Percentiles rank a stretch among this genome's conserved stretches.
These are phyloP conservation scores for zebrafish (Danio rerio) DNA, from an alignment of 2,113 vertebrate species.

Conservation along the genomic window DNA sequence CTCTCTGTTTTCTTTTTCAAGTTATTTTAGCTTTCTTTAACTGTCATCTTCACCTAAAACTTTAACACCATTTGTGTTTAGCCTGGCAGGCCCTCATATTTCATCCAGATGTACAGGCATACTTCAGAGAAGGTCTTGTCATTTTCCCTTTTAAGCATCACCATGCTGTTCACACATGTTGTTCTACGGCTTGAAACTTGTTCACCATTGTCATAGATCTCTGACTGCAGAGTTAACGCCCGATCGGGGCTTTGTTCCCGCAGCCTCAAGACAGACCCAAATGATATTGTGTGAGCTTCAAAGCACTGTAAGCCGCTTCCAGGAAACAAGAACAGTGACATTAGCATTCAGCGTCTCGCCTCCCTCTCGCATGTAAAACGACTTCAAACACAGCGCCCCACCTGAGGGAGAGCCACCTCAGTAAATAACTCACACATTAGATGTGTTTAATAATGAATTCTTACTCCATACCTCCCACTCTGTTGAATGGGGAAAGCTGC, in stretches of 20 bases:
- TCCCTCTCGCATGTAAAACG: constrained; percentile 38
- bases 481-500: constrained; percentile 4
- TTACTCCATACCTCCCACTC: constrained; percentile 13
- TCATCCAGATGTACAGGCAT: neutral
- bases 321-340: constrained; percentile 40
- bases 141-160: constrained; percentile 20
- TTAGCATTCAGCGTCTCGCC: constrained; percentile 53
- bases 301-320: constrained; percentile 36
- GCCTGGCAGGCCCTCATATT: neutral
- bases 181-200: constrained; percentile 15
- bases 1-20: no score
- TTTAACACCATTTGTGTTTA: neutral
- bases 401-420: constrained; percentile 25
- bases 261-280: constrained; percentile 21
- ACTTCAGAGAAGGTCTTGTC: neutral
- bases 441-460: constrained; percentile 43
- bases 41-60: constrained; percentile 6
- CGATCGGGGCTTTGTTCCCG: constrained; percentile 41
- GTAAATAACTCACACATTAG: constrained; percentile 52
- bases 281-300: constrained; percentile 48
- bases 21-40: neutral
- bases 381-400: constrained; percentile 42
- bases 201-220: constrained; percentile 37
- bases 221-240: constrained; percentile 28
- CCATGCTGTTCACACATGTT: constrained; percentile 6